Percentiles rank a stretch among this genome's conserved stretches.
Conservation (phyloP, 2,797 vertebrate genomes). For the Neostethus bicornis region DNA sequence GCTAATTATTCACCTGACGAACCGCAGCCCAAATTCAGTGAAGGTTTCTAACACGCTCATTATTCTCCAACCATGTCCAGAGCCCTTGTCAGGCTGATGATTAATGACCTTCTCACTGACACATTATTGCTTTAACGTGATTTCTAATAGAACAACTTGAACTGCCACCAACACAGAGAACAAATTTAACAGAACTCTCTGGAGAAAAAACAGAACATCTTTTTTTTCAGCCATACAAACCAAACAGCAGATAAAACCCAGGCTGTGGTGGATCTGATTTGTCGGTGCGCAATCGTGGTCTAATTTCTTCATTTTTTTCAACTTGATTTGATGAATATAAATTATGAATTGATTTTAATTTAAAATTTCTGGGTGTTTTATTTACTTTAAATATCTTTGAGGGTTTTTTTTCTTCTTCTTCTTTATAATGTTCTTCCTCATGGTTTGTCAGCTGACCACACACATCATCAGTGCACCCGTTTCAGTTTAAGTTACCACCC, state of each 20-base stretch:
- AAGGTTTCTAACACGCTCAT: slow-evolving; percentile 65
- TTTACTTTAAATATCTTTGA: background rate
- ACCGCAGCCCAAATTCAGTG: slow-evolving; percentile 59
- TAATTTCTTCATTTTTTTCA: slow-evolving; percentile 21
- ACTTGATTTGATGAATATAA: slow-evolving; percentile 5
- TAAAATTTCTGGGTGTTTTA: background rate
- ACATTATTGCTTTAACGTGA: slow-evolving; percentile 72
- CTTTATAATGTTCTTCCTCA: background rate
- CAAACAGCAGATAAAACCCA: slow-evolving; percentile 40
- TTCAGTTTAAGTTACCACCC: slow-evolving; percentile 8
- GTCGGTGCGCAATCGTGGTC: slow-evolving; percentile 13
- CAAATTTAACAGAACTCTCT: slow-evolving; percentile 36
- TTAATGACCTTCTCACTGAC: slow-evolving; percentile 71
- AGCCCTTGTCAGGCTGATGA: slow-evolving; percentile 70
- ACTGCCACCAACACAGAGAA: slow-evolving; percentile 51
- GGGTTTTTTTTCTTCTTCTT: background rate
- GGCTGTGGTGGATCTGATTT: slow-evolving; percentile 8
- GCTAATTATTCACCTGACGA: slow-evolving; percentile 59
- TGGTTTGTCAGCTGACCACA: background rate
- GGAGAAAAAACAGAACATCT: slow-evolving; percentile 60
- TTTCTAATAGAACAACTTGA: slow-evolving; percentile 66
- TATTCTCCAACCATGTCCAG: slow-evolving; percentile 74
- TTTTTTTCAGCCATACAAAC: slow-evolving; percentile 33
- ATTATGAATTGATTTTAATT: no score
- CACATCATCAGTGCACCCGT: slow-evolving; percentile 1